Conservation (phyloP, 2,113 vertebrate species). For the Nanorana parkeri region DNA sequence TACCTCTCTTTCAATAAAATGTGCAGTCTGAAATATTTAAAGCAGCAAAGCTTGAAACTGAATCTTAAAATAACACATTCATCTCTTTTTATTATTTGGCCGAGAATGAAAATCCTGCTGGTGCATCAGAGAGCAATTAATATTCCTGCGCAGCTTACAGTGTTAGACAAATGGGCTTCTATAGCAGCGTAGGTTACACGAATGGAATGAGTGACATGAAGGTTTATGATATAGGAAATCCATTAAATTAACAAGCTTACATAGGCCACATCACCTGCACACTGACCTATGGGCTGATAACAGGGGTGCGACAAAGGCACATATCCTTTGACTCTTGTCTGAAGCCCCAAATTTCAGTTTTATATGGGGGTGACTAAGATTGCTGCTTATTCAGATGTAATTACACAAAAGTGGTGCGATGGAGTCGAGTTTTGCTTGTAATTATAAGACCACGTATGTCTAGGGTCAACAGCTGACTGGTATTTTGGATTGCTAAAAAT, state of each 20-base stretch:
- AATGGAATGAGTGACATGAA: conserved; percentile 46
- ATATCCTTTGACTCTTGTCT: too few species aligned
- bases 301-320: background rate
- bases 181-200: background rate
- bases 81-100: conserved; percentile 39
- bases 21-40: conserved; percentile 34
- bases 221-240: conserved; percentile 57
- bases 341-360: too few species aligned
- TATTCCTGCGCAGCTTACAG: conserved; percentile 39
- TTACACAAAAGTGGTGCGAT: too few species aligned
- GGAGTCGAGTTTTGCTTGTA: too few species aligned
- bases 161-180: conserved; percentile 11
- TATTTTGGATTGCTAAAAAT: too few species aligned
- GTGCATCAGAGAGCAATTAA: background rate
- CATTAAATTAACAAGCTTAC: conserved; percentile 24
- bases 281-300: conserved; percentile 57
- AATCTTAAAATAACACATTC: conserved; percentile 45
- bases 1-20: conserved; percentile 42
- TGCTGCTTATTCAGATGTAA: too few species aligned
- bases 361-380: too few species aligned
- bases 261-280: conserved; percentile 21
- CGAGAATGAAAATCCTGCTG: conserved; percentile 37
- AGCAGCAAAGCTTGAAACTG: conserved; percentile 35
- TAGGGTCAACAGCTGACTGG: too few species aligned
- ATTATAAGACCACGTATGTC: too few species aligned